Percentiles rank a stretch among this genome's conserved stretches.
Conservation (phyloP, 2,888 invertebrate species). For the Anthoptus insignis region DNA sequence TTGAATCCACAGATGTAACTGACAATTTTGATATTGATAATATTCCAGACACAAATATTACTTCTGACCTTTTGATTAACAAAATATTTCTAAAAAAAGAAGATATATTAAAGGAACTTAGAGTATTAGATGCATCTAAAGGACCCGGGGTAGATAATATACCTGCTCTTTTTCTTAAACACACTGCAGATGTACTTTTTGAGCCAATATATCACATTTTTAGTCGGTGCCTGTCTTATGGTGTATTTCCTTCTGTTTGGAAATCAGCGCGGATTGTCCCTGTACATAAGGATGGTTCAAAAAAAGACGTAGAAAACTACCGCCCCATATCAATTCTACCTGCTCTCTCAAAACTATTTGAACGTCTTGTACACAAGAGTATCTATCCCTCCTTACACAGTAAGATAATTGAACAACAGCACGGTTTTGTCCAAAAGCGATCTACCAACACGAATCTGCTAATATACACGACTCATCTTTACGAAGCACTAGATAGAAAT, state of each 20-base stretch:
- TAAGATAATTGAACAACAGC: conserved; percentile 41
- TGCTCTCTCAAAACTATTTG: conserved; percentile 45
- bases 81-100: conserved; percentile 5
- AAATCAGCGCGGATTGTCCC: conserved; percentile 41
- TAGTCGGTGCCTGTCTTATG: conserved; percentile 27
- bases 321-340: conserved; percentile 37
- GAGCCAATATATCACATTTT: conserved; percentile 14
- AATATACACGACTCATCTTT: conserved; percentile 21
- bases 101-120: conserved; percentile 13
- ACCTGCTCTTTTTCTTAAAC: conserved; percentile 16
- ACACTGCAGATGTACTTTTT: conserved; percentile 2
- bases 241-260: conserved; percentile 42
- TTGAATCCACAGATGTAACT: background rate
- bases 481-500: conserved; percentile 7
- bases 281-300: conserved; percentile 37
- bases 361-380: conserved; percentile 39
- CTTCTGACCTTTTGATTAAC: background rate
- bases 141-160: conserved; percentile 13
- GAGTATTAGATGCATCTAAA: conserved; percentile 7
- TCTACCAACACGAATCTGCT: conserved; percentile 19
- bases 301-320: conserved; percentile 40
- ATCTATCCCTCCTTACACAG: conserved; percentile 42
- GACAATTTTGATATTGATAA: background rate
- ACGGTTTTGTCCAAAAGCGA: conserved; percentile 22
- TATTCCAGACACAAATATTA: background rate